phyloP scores from a whole-genome alignment of 2,888 invertebrate species.

The Aromia moschata region DNA sequence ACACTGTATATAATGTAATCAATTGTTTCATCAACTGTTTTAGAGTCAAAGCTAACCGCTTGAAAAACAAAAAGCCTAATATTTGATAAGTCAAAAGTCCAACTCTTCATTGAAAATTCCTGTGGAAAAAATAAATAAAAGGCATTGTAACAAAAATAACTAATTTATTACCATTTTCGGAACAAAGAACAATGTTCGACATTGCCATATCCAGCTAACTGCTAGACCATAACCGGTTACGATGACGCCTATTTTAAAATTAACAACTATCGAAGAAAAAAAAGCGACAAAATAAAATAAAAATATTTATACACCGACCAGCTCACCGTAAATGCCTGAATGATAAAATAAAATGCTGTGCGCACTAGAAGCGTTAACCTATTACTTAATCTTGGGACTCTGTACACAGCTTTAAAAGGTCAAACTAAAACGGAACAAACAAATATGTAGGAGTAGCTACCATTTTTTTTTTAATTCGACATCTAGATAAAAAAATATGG shows the following conservation, averaged over 20 bases:
- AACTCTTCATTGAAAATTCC: no score
- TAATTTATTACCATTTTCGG: constrained; percentile 5
- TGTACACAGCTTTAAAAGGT: constrained; percentile 26
- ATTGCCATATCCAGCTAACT: constrained; percentile 15
- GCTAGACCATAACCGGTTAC: no score
- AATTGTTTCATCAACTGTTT: no score
- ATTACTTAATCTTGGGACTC: constrained; percentile 3
- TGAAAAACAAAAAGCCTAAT: no score
- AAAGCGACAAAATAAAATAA: not conserved
- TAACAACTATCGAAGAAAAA: not conserved
- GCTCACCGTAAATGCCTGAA: constrained; percentile 5
- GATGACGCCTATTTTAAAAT: not conserved
- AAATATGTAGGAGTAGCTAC: no score
- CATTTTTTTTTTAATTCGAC: no score
- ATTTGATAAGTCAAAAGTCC: no score
- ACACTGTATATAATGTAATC: no score
- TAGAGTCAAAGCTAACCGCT: no score
- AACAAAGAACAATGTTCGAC: constrained; percentile 17
- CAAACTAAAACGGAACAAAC: constrained; percentile 16
- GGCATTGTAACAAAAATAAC: constrained; percentile 16
- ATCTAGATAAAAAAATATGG: no score
- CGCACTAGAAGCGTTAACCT: not conserved
- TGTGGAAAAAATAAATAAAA: no score
- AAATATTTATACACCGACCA: constrained; percentile 4
- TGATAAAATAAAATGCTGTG: constrained; percentile 2